A percentile compares a stretch with the other conserved stretches of the same genome.
Conservation (phyloP, 2,888 invertebrate genomes). For the Platycheirus rosarum region DNA sequence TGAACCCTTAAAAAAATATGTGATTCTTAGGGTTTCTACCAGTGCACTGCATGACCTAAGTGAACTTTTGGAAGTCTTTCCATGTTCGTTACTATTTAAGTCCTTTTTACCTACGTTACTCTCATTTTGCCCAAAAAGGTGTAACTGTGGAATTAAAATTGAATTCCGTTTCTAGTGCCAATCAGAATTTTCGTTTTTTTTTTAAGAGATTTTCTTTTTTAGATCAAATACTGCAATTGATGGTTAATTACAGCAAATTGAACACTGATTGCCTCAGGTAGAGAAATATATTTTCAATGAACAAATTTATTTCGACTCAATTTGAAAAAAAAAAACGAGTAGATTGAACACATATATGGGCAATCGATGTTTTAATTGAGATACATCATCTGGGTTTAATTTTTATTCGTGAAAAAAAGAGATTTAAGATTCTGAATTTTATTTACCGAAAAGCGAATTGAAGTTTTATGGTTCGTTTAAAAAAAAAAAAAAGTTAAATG, state of each 20-base stretch:
- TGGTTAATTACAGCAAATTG: conserved; percentile 6
- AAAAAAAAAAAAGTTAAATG: too few species aligned
- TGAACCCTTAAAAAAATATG: too few species aligned
- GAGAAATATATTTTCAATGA: neutral
- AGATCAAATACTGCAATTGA: neutral
- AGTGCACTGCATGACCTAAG: too few species aligned
- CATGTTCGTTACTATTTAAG: neutral
- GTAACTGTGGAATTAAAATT: neutral
- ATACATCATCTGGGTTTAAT: neutral
- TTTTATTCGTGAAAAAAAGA: neutral
- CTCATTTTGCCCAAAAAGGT: neutral
- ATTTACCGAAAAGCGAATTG: too few species aligned
- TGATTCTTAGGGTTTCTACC: too few species aligned
- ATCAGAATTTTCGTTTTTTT: neutral
- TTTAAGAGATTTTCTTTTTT: neutral
- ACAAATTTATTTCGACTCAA: neutral
- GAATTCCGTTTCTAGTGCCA: neutral
- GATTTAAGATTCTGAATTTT: neutral
- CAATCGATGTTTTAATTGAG: neutral
- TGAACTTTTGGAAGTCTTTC: neutral
- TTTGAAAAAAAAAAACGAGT: neutral
- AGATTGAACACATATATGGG: neutral
- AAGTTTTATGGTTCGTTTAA: too few species aligned
- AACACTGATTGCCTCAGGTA: conserved; percentile 1
- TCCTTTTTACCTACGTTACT: neutral